Conservation (phyloP, 2,113 vertebrate genomes). For the Nymphicus hollandicus region DNA sequence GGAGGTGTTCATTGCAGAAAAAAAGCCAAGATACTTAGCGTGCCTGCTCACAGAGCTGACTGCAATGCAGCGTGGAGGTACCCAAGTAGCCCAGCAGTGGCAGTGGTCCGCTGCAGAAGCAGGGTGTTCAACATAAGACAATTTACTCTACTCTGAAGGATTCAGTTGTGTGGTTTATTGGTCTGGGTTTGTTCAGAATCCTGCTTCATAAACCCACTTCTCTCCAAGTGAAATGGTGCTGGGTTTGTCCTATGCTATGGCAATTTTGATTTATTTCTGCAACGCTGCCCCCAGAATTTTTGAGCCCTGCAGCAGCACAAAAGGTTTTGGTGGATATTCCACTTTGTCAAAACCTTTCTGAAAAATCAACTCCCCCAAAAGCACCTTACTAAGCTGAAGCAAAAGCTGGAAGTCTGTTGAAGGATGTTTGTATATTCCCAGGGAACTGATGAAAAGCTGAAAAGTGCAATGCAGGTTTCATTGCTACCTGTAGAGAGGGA, state of each 20-base stretch:
- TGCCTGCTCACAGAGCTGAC: neutral
- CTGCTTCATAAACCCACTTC: neutral
- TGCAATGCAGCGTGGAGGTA: neutral
- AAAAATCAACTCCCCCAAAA: neutral
- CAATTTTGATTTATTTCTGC: neutral
- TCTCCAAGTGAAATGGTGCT: neutral
- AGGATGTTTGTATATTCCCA: neutral
- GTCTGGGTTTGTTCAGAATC: neutral
- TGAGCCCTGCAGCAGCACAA: neutral
- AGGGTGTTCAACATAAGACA: rapidly evolving
- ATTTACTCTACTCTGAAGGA: neutral
- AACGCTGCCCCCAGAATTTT: neutral
- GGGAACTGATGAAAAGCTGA: neutral
- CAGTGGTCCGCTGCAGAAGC: neutral
- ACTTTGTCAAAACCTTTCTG: neutral
- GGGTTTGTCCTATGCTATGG: neutral
- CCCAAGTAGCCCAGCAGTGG: neutral
- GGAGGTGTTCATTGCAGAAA: neutral
- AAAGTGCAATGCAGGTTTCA: neutral
- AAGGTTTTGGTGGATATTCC: neutral
- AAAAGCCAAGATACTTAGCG: neutral
- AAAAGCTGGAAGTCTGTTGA: neutral
- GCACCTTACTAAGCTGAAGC: neutral
- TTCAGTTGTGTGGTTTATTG: neutral
- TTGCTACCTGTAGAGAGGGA: neutral